phyloP scores from a whole-genome alignment of 2,888 invertebrate species.

The Hermaeophaga mercurialis region DNA sequence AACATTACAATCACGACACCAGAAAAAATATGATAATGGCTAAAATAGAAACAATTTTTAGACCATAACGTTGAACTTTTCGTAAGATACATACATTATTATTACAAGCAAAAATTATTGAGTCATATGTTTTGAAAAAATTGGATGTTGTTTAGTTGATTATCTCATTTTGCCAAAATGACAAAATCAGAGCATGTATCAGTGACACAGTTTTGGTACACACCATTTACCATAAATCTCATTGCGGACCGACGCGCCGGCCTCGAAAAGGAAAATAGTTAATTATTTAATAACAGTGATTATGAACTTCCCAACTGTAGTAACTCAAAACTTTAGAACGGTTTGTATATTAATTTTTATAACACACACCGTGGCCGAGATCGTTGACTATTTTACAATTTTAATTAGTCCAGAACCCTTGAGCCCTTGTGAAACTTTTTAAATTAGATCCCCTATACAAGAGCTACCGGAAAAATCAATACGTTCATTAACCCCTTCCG shows the following conservation, averaged over 20 bases:
- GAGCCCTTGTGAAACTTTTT: slow-evolving; percentile 32
- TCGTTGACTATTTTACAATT: slow-evolving; percentile 31
- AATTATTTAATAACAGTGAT: slow-evolving; percentile 26
- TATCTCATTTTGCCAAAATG: no score
- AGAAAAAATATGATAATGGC: no score
- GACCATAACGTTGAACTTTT: no score
- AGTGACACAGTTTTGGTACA: neutral
- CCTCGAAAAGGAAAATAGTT: neutral
- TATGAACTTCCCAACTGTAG: slow-evolving; percentile 25
- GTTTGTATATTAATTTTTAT: slow-evolving; percentile 29
- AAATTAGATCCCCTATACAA: slow-evolving; percentile 30
- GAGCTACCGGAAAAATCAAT: slow-evolving; percentile 17
- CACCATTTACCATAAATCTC: neutral
- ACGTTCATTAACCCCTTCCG: slow-evolving; percentile 2
- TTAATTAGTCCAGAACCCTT: slow-evolving; percentile 26
- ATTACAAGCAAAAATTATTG: no score
- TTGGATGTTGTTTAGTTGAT: no score
- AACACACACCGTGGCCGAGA: slow-evolving; percentile 18
- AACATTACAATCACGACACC: no score
- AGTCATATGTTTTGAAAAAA: no score
- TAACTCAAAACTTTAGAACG: slow-evolving; percentile 31
- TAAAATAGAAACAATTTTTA: no score
- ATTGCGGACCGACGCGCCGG: neutral
- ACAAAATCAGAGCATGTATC: neutral
- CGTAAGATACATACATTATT: no score